Conservation (phyloP, 2,888 invertebrate genomes). For the Deroplatys truncata region DNA sequence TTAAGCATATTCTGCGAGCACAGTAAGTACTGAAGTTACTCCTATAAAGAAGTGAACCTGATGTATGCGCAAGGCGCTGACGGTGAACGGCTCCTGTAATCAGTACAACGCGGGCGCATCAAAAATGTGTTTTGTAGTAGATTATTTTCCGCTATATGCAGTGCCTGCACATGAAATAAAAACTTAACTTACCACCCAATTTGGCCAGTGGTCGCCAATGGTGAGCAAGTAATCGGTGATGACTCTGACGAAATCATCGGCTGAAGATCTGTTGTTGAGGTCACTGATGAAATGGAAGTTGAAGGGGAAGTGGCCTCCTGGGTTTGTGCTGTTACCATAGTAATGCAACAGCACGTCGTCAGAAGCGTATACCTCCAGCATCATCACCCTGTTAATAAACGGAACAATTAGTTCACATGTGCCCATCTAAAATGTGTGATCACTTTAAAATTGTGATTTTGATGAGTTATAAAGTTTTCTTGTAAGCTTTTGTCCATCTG, state of each 20-base stretch:
- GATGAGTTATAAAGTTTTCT: too few species aligned
- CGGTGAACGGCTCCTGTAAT: neutral
- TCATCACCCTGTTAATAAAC: constrained; percentile 46
- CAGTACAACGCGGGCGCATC: neutral
- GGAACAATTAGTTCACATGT: too few species aligned
- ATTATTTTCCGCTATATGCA: neutral
- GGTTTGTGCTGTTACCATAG: constrained; percentile 51
- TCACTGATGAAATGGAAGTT: constrained; percentile 60
- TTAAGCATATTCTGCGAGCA: too few species aligned
- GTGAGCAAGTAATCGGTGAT: constrained; percentile 56
- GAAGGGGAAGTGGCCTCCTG: constrained; percentile 60
- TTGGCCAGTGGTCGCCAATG: constrained; percentile 56
- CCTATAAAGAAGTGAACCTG: too few species aligned
- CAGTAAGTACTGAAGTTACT: too few species aligned
- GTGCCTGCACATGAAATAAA: neutral
- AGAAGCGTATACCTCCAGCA: constrained; percentile 59
- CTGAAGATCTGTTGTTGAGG: constrained; percentile 47
- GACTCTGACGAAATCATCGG: constrained; percentile 48
- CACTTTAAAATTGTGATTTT: too few species aligned
- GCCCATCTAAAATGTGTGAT: too few species aligned
- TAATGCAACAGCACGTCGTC: constrained; percentile 55
- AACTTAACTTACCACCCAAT: constrained; percentile 54
- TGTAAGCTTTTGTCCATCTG: too few species aligned
- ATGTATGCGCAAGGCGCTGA: too few species aligned
- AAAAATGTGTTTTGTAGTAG: neutral